phyloP scores from a whole-genome alignment of 2,113 vertebrate genomes.

The Otolemur garnettii region DNA sequence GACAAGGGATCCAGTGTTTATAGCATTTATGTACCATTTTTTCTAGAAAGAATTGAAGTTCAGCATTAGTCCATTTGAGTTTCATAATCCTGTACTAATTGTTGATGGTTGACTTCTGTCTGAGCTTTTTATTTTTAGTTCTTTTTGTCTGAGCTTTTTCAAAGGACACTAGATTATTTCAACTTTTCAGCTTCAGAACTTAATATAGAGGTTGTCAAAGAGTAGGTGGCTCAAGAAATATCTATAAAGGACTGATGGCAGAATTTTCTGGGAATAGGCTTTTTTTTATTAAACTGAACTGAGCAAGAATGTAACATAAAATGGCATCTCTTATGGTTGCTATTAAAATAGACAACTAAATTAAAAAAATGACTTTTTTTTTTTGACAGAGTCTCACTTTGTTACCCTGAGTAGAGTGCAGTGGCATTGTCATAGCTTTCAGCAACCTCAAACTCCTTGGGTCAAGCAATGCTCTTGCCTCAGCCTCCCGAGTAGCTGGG shows the following conservation, averaged over 20 bases:
- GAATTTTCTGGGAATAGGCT: neutral
- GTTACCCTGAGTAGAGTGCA: too few species aligned
- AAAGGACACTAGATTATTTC: neutral
- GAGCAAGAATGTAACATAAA: neutral
- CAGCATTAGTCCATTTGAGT: neutral
- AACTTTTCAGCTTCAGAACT: neutral
- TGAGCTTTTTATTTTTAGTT: neutral
- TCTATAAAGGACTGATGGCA: neutral
- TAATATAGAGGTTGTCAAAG: neutral
- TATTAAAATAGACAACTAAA: neutral
- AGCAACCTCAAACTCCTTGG: too few species aligned
- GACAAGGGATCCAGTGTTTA: neutral
- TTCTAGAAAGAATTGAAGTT: neutral
- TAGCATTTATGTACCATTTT: neutral
- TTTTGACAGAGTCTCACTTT: too few species aligned
- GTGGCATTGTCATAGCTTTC: too few species aligned
- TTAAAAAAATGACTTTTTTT: neutral
- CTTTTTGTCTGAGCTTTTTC: neutral
- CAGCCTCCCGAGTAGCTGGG: too few species aligned
- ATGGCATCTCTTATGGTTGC: neutral
- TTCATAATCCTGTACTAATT: slow-evolving; percentile 7
- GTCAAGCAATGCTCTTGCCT: too few species aligned
- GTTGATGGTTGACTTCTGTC: neutral
- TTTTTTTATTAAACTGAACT: neutral
- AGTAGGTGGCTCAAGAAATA: neutral